Base-by-base conservation (phyloP, 1,140 invertebrate species). In the Drosophila truncata region DNA sequence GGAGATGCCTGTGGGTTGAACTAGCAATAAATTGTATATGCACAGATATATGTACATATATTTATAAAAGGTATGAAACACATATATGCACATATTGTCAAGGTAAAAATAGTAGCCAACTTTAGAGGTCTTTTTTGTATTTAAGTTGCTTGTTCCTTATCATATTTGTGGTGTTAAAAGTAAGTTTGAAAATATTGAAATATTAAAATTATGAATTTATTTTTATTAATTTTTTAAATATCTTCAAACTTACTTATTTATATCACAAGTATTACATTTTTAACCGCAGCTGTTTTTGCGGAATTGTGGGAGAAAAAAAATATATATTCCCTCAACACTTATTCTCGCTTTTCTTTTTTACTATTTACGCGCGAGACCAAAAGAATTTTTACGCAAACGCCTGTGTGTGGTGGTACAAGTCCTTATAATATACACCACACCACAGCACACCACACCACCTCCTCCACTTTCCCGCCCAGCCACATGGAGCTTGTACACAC, bases 331-430 rank as follows among this genome's bases (percentile, higher is more conserved):
- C 65, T 25, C 50, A 70, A 29, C 52, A 37, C 42, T 70, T 50
- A 71, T 71, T 71, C 66, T 70, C 52, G 20, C 58, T 59, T 58
- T 59, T 31, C 31, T 69, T 78, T 81, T 84, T 84, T 80, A 80
- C 62, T 77, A 66, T 79, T 83, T 84, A 83, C 80, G 80, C 80
- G 70, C 70, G 75, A 44, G 49, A 59, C 63, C 20, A 64, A 76
- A 79, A 67, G 71, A 83, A 83, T 83, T 79, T 82, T 80, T 84
- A 82, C 75, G 79, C 74, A 78, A 63, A 73, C 73, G 57, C 25
- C 25, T 41, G 65, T 66, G 49, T 55, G 27, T 67, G 44, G 31
- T 65, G 64, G 44, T 66, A 60, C n/a, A 23, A 39, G 62, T 62
- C 62, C 62, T 64, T 64, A 62, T 61, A 64, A 42, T 35, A 35